Percentiles rank a stretch among this genome's conserved stretches.
These are phyloP conservation scores for Heliornis fulica DNA, from an alignment of 2,113 vertebrate genomes.

Conservation along the genomic window DNA sequence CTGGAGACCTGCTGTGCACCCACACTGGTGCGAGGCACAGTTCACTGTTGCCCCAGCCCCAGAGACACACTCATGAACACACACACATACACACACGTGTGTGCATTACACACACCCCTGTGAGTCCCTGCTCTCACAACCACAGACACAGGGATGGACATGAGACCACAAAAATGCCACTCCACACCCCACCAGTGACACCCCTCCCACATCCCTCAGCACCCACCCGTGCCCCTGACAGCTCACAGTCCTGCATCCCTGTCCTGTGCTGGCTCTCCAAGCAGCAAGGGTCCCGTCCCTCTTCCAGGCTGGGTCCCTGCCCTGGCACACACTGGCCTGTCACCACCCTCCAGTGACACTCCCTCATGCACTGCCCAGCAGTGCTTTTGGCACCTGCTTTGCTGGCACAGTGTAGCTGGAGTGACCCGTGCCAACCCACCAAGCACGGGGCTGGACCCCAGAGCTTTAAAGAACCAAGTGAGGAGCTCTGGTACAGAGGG, in stretches of 20 bases:
- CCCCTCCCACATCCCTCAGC: background rate
- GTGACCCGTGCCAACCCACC: background rate
- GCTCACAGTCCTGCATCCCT: background rate
- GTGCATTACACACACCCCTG: background rate
- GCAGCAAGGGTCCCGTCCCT: background rate
- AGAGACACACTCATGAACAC: background rate
- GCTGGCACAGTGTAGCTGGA: background rate
- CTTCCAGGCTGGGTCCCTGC: background rate
- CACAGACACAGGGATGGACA: background rate
- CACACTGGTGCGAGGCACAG: fast-evolving
- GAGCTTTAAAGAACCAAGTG: background rate
- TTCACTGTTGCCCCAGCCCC: background rate
- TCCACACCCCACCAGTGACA: background rate
- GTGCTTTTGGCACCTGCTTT: background rate
- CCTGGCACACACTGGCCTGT: background rate
- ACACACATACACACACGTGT: fast-evolving
- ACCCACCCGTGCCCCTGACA: background rate
- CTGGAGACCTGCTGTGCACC: background rate
- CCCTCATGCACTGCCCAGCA: fast-evolving
- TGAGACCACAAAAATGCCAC: background rate
- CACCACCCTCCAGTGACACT: conserved; percentile 5
- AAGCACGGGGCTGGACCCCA: background rate
- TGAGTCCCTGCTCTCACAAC: background rate
- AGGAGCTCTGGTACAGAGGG: background rate
- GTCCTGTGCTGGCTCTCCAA: fast-evolving